Evolutionary conservation across 2,888 invertebrate species (phyloP), one percentile per base, ranked within the genome.

Genomic region (Stictocephala bisonia): DNA sequence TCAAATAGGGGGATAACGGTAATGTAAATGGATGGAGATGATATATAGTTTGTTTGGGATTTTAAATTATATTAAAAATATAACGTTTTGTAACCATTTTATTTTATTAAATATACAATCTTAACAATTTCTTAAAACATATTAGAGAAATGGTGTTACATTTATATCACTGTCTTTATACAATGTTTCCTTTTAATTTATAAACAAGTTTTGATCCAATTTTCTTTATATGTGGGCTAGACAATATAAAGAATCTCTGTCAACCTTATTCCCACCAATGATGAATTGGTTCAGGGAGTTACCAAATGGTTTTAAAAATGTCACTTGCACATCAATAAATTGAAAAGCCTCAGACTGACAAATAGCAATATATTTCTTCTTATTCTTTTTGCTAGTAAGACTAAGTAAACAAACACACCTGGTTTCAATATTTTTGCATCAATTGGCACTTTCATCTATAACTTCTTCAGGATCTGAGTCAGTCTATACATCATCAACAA

Each of bases 291-390:
- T 51, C 20, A n/a, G 9, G 9, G 44, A n/a, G 9, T 44, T 44
- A 9, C 44, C 44, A 44, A n/a, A 44, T 44, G 7, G 44, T 44
- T 44, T 44, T n/a, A 44, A 44, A 44, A 44, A 44, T 44, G 44
- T 11, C 7, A 44, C 44, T n/a, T 44, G 9, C 9, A 44, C 44
- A 44, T 44, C 44, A 9, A n/a, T 15, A n/a, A 4, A 9, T 11
- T n/a, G 13, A 4, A 15, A 44, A 44, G 15, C 44, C 4, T n/a
- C 44, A 9, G 22, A 22, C 7, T 51, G n/a, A n/a, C n/a, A n/a
- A n/a, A n/a, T n/a, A n/a, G n/a, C 51, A 18, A 51, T 3, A n/a
- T 51, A 51, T n/a, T 51, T 51, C 24, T 51, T 4, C 51, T 51
- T 51, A 20, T 22, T 51, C 22, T 15, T 51, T 51, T 51, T 4